phyloP scores from a whole-genome alignment of 2,113 vertebrate genomes.

The Psilopogon haemacephalus region DNA sequence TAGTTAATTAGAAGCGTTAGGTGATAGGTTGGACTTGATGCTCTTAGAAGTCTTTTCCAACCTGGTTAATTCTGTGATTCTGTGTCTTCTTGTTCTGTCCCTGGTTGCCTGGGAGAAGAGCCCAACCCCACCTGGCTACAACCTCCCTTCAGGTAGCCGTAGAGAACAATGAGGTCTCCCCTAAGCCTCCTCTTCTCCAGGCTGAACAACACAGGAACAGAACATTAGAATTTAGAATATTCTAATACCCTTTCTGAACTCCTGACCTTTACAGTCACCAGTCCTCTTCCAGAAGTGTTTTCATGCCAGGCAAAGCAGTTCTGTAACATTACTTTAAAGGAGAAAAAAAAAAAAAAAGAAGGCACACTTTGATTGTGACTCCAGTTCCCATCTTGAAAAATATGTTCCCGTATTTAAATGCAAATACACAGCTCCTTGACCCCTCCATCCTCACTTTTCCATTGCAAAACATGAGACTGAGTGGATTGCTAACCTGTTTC shows the following conservation, averaged over 20 bases:
- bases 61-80: no score
- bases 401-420: background rate
- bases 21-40: no score
- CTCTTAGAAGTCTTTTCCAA: no score
- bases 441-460: background rate
- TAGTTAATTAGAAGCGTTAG: no score
- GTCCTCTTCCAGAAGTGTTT: background rate
- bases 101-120: no score
- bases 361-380: background rate
- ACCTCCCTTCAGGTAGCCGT: no score
- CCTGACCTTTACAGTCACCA: background rate
- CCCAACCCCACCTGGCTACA: no score
- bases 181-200: no score
- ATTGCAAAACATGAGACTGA: background rate
- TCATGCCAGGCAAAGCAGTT: background rate
- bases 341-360: no score
- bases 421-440: background rate
- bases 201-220: no score
- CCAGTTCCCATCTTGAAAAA: background rate
- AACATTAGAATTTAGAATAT: background rate
- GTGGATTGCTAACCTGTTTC: constrained; percentile 86
- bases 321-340: background rate
- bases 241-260: background rate
- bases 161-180: no score
- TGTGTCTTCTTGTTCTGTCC: no score